Evolutionary conservation across 1,140 invertebrate genomes (phyloP), one percentile per base, ranked within the genome.

Genomic region (Cydia splendana): DNA sequence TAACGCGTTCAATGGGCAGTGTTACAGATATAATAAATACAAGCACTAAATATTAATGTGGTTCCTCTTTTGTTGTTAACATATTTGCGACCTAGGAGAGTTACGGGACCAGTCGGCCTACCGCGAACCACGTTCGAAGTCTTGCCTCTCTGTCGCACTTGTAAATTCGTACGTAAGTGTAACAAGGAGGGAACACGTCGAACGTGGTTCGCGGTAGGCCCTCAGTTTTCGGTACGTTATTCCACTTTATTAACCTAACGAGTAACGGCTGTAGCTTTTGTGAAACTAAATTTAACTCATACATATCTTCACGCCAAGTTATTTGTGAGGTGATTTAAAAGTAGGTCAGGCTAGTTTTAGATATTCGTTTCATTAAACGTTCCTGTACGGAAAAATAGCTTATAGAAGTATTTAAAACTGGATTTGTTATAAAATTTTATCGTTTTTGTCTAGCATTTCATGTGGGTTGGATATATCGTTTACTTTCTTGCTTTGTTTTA

Each of bases 221-320:
- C n/a, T n/a, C n/a, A n/a, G 67, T 71, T 71, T 71, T 38, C 67
- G 24, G 38, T 38, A 38, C 15, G 30, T 71, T 71, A 71, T 71
- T 71, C 67, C 34, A 45, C 30, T 71, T 71, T 71, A 71, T 71
- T 38, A 71, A 71, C 67, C 34, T 71, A 71, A 71, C 67, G 34
- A 71, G n/a, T 34, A 69, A 69, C 65, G 30, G 65, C 65, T 69
- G 67, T 18, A 18, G 67, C 28, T 71, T 71, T 71, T 34, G 28
- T 34, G 24, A 38, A 69, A 62, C 57, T 62, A 62, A 62, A 69
- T 69, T 69, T 69, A 34, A 69, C 28, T 69, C 24, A 30, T 34
- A 69, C 30, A 69, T 69, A 69, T 69, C 65, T 69, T 69, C 30
- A 69, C 28, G 28, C 65, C 6, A 62, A n/a, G 57, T 62, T 62